These are phyloP conservation scores for Periophthalmodon schlosseri DNA, from an alignment of 2,113 vertebrate species.

Conservation along the genomic window DNA sequence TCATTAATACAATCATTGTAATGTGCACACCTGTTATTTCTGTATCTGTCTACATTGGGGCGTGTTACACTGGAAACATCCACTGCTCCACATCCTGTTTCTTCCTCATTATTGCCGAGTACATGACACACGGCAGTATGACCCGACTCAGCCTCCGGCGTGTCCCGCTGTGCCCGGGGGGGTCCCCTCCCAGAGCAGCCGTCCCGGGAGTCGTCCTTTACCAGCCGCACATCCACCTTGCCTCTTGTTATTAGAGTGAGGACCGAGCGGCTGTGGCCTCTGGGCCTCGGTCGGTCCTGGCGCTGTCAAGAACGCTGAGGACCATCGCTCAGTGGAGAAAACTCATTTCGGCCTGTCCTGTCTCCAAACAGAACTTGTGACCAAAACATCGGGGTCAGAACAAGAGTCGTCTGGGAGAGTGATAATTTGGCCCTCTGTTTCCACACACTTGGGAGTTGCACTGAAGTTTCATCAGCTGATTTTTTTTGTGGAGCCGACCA, in stretches of 20 bases:
- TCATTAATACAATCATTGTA: not conserved
- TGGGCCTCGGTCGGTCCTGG: constrained; percentile 19
- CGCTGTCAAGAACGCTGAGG: constrained; percentile 34
- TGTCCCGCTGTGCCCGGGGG: constrained; percentile 35
- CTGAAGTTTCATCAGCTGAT: constrained; percentile 52
- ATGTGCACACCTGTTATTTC: not conserved
- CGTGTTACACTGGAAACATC: not conserved
- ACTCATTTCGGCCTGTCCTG: constrained; percentile 44
- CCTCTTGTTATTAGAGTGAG: constrained; percentile 34
- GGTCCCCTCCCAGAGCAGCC: constrained; percentile 22
- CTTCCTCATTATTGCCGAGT: not conserved
- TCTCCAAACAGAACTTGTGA: constrained; percentile 37
- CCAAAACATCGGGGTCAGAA: constrained; percentile 43
- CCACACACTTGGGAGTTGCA: constrained; percentile 29
- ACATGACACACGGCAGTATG: not conserved
- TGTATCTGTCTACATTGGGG: not conserved
- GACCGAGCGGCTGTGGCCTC: constrained; percentile 25
- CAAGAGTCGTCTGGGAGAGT: constrained; percentile 46
- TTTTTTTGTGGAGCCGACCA: constrained; percentile 42
- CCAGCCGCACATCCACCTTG: constrained; percentile 38
- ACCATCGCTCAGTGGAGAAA: constrained; percentile 43
- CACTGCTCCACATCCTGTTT: not conserved
- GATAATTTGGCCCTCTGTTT: constrained; percentile 21
- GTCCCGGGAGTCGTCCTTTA: constrained; percentile 41
- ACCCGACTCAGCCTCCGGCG: constrained; percentile 24